A percentile compares a stretch with the other conserved stretches of the same genome.
Conservation (phyloP, 1,140 invertebrate species). For the Oppia nitens region DNA sequence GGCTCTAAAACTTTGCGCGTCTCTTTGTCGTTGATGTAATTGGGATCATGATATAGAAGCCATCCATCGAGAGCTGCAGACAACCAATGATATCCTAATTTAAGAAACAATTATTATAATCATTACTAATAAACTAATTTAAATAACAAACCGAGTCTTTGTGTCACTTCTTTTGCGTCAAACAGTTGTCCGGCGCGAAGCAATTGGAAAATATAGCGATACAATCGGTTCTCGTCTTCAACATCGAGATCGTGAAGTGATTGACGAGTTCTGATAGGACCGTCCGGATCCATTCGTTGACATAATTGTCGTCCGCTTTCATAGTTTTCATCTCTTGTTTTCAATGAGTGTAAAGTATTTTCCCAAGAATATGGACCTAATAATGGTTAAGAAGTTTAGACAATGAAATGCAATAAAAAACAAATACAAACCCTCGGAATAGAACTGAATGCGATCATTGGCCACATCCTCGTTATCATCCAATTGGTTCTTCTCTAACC, state of each 20-base stretch:
- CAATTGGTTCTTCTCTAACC: slow-evolving; percentile 65
- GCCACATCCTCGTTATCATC: slow-evolving; percentile 37
- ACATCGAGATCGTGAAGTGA: slow-evolving; percentile 69
- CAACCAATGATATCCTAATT: slow-evolving; percentile 56
- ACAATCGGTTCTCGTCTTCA: slow-evolving; percentile 62
- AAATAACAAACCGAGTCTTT: slow-evolving; percentile 39
- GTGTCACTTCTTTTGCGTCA: slow-evolving; percentile 52
- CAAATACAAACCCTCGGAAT: slow-evolving; percentile 24
- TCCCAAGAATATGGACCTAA: slow-evolving; percentile 14
- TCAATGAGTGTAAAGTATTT: slow-evolving; percentile 17
- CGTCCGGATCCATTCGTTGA: slow-evolving; percentile 75
- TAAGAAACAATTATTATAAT: neutral
- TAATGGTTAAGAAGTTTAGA: neutral
- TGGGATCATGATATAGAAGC: slow-evolving; percentile 65
- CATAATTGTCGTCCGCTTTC: slow-evolving; percentile 3
- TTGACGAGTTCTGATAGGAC: slow-evolving; percentile 48
- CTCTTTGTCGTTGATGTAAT: slow-evolving; percentile 34
- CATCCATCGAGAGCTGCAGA: slow-evolving; percentile 77
- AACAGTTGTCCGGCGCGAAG: slow-evolving; percentile 67
- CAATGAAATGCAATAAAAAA: neutral
- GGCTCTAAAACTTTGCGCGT: slow-evolving; percentile 25
- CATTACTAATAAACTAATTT: neutral
- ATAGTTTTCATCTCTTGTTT: neutral
- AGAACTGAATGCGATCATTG: slow-evolving; percentile 44
- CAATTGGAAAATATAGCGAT: slow-evolving; percentile 49